phyloP scores from a whole-genome alignment of 2,888 invertebrate genomes.

The Ophraella communa region DNA sequence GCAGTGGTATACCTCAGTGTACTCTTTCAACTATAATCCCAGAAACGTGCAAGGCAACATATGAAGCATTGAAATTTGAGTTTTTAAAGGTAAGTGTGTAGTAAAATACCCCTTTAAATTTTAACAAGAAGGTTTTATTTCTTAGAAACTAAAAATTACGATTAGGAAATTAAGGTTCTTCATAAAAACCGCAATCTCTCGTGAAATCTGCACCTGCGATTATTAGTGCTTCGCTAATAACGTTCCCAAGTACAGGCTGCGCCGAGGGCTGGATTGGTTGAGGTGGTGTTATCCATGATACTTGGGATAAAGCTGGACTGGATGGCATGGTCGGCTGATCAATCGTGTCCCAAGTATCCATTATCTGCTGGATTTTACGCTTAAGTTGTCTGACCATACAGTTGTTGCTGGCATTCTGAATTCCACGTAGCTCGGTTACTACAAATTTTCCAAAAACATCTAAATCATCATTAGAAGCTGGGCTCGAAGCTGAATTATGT shows the following conservation, averaged over 20 bases:
- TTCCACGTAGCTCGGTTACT: no score
- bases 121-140: no score
- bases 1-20: not conserved
- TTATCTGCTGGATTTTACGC: not conserved
- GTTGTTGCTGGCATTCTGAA: not conserved
- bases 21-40: not conserved
- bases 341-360: not conserved
- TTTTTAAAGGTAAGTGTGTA: no score
- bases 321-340: not conserved
- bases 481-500: no score
- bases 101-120: no score
- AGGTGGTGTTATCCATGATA: not conserved
- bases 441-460: no score
- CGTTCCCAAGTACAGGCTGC: not conserved
- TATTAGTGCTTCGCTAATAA: not conserved
- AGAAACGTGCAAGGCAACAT: no score
- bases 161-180: no score
- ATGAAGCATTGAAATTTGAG: no score
- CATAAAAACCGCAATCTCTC: not conserved
- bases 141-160: no score
- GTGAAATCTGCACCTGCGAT: not conserved
- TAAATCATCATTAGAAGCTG: no score
- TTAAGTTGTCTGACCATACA: not conserved
- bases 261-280: not conserved
- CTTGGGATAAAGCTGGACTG: not conserved